Evolutionary conservation across 37 sponge, comb jelly and placozoan genomes (phyloP).

Genomic region (Agelas oroides): DNA sequence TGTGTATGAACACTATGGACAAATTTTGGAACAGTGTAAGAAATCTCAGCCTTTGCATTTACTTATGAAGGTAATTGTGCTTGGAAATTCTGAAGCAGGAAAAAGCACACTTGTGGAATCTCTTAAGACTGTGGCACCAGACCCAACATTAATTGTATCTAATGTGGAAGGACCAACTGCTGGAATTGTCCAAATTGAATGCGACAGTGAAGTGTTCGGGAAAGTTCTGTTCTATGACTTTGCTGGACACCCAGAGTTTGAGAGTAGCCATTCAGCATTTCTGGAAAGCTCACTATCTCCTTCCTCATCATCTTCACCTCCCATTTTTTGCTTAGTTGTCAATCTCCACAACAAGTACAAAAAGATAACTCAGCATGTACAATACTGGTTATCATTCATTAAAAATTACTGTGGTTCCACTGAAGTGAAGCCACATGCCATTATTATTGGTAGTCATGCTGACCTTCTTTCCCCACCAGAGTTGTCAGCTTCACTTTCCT

Average conservation of each 20-base stretch:
- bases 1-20: not conserved
- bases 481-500: too few species aligned
- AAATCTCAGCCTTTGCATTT: not conserved
- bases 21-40: not conserved
- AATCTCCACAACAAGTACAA: slow-evolving; percentile 11
- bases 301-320: not conserved
- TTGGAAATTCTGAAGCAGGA: slow-evolving; percentile 36
- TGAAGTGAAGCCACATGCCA: slow-evolving; percentile 19
- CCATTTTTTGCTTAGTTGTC: slow-evolving; percentile 30
- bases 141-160: not conserved
- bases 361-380: not conserved
- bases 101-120: slow-evolving; percentile 52
- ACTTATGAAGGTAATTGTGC: not conserved
- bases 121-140: not conserved
- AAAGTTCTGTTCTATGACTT: slow-evolving; percentile 22
- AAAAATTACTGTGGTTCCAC: not conserved
- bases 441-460: slow-evolving; percentile 27
- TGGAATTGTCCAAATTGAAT: slow-evolving; percentile 19
- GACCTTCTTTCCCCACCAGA: not conserved
- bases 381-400: slow-evolving; percentile 20
- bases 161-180: slow-evolving; percentile 20
- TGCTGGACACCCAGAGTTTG: slow-evolving; percentile 42
- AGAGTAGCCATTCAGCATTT: slow-evolving; percentile 31
- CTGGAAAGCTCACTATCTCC: slow-evolving; percentile 1
- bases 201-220: slow-evolving; percentile 16